These are phyloP conservation scores for Daptonema setosum DNA, from an alignment of 2,888 invertebrate species.

Conservation along the genomic window DNA sequence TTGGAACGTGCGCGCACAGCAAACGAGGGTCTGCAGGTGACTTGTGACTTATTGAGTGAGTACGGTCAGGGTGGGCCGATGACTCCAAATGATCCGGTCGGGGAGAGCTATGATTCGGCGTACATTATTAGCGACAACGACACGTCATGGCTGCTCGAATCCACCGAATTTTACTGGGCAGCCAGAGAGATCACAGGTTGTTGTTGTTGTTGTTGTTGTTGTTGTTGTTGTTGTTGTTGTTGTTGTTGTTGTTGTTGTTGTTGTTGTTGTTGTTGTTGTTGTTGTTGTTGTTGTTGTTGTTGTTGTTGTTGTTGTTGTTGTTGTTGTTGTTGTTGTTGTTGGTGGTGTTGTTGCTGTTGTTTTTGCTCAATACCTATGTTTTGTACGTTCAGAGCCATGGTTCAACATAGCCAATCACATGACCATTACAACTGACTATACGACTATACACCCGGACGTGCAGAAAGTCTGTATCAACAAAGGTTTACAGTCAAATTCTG, in stretches of 20 bases:
- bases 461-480: background rate
- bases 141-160: background rate
- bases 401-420: conserved; percentile 1
- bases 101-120: background rate
- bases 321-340: background rate
- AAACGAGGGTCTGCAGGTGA: background rate
- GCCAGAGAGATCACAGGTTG: background rate
- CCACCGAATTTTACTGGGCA: background rate
- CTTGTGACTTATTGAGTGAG: background rate
- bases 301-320: no score
- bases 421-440: background rate
- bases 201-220: background rate
- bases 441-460: background rate
- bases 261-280: no score
- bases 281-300: no score
- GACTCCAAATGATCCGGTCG: background rate
- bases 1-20: background rate
- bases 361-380: no score
- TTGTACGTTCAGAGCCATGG: background rate
- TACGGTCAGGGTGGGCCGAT: background rate
- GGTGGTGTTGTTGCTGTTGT: no score
- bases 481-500: background rate
- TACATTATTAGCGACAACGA: background rate
- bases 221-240: no score
- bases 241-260: no score